Percentiles rank a stretch among this genome's conserved stretches.
Evolutionary conservation across 2,888 invertebrate genomes (phyloP).

Genomic region (Boloria selene): DNA sequence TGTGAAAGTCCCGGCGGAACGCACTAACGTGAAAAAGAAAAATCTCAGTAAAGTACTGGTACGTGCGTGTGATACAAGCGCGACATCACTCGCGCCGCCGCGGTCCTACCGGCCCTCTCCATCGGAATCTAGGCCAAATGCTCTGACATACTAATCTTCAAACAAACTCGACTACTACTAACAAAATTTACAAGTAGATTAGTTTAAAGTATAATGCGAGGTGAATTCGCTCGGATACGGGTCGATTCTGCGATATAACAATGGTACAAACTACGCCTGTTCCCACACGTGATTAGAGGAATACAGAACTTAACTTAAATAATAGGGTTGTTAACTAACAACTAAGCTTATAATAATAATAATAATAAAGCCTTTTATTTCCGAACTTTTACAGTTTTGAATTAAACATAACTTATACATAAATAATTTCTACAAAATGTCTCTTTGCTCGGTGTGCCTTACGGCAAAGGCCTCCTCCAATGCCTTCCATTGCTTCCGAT

Average conservation of each 20-base stretch:
- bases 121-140: conserved; percentile 18
- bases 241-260: conserved; percentile 17
- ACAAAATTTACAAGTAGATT: too few species aligned
- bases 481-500: too few species aligned
- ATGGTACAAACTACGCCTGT: background rate
- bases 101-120: conserved; percentile 11
- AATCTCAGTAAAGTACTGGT: background rate
- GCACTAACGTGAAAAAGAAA: background rate
- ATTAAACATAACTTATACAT: too few species aligned
- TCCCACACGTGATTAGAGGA: background rate
- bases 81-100: background rate
- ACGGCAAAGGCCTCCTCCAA: too few species aligned
- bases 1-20: conserved; percentile 18
- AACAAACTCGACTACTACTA: conserved; percentile 2
- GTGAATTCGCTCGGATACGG: conserved; percentile 4
- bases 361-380: too few species aligned
- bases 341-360: too few species aligned
- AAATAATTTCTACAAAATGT: too few species aligned
- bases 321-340: too few species aligned
- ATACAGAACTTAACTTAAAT: too few species aligned
- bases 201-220: background rate
- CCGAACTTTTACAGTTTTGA: too few species aligned
- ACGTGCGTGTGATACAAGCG: background rate
- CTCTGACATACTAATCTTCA: background rate
- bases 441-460: too few species aligned